Conservation (phyloP, 2,113 vertebrate genomes). For the Balaeniceps rex region DNA sequence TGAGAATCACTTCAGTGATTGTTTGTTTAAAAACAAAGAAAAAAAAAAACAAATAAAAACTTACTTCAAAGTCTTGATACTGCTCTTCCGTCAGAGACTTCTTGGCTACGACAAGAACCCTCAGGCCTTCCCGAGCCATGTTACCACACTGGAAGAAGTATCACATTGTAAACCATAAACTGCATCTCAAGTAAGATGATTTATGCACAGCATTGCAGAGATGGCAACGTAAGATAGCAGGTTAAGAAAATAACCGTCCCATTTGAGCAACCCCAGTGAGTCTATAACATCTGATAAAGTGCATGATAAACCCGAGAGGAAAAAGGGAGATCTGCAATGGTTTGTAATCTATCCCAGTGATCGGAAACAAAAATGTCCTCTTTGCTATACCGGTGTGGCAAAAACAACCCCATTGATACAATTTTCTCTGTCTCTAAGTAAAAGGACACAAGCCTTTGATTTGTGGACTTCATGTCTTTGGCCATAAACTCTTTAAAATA, state of each 20-base stretch:
- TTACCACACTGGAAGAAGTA: slow-evolving; percentile 87
- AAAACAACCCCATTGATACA: not conserved
- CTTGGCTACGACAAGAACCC: slow-evolving; percentile 94
- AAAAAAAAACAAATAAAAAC: not conserved
- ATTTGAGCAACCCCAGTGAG: not conserved
- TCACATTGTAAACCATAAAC: not conserved
- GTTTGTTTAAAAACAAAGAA: not conserved
- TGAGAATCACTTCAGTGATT: not conserved
- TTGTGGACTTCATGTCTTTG: not conserved
- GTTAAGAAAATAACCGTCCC: slow-evolving; percentile 8
- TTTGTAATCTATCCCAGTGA: not conserved
- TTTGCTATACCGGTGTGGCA: not conserved
- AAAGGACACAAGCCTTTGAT: not conserved
- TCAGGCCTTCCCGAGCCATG: slow-evolving; percentile 95
- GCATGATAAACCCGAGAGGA: not conserved
- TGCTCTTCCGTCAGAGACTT: slow-evolving; percentile 96
- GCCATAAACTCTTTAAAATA: not conserved
- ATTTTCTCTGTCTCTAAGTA: not conserved
- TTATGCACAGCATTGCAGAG: not conserved
- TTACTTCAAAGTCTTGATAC: slow-evolving; percentile 96
- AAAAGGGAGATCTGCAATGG: not conserved
- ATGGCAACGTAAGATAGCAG: not conserved
- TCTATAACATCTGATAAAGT: slow-evolving; percentile 1
- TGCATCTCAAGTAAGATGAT: not conserved
- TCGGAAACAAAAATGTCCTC: not conserved